Evolutionary conservation across 2,797 vertebrate species (phyloP).

Genomic region (Monodelphis domestica): DNA sequence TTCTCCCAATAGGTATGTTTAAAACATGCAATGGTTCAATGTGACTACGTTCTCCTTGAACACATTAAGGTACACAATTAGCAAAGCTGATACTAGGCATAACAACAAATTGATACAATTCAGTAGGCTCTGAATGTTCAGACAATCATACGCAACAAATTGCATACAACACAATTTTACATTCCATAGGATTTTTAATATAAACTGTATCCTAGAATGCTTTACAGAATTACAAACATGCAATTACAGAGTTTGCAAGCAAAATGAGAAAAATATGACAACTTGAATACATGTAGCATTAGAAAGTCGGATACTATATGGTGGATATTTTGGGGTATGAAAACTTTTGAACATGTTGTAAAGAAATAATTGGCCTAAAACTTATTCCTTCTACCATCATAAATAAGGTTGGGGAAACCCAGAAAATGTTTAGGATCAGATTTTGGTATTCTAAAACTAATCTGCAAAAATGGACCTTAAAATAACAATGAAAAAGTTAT

Average conservation of each 20-base stretch:
- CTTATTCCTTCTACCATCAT: not conserved
- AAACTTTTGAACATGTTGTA: slow-evolving; percentile 40
- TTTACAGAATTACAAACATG: slow-evolving; percentile 65
- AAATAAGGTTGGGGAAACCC: not conserved
- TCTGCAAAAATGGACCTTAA: not conserved
- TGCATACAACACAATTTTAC: slow-evolving; percentile 58
- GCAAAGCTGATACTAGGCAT: slow-evolving; percentile 76
- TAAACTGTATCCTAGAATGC: slow-evolving; percentile 64
- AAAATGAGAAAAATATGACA: not conserved
- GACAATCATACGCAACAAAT: slow-evolving; percentile 66
- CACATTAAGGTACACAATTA: slow-evolving; percentile 76
- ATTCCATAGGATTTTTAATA: slow-evolving; percentile 65
- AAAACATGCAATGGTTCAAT: slow-evolving; percentile 56
- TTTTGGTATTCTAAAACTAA: not conserved
- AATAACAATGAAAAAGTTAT: not conserved
- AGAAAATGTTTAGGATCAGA: not conserved
- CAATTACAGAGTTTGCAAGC: slow-evolving; percentile 65
- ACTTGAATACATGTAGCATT: slow-evolving; percentile 22
- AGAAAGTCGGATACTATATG: slow-evolving; percentile 24
- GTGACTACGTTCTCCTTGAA: slow-evolving; percentile 69
- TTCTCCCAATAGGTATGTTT: slow-evolving; percentile 73
- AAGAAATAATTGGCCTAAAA: not conserved
- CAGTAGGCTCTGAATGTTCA: slow-evolving; percentile 71
- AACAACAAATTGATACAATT: slow-evolving; percentile 82
- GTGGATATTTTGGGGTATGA: slow-evolving; percentile 8